A percentile compares a stretch with the other conserved stretches of the same genome.
Evolutionary conservation across 2,888 invertebrate genomes (phyloP).

Genomic region (Polyommatus icarus): DNA sequence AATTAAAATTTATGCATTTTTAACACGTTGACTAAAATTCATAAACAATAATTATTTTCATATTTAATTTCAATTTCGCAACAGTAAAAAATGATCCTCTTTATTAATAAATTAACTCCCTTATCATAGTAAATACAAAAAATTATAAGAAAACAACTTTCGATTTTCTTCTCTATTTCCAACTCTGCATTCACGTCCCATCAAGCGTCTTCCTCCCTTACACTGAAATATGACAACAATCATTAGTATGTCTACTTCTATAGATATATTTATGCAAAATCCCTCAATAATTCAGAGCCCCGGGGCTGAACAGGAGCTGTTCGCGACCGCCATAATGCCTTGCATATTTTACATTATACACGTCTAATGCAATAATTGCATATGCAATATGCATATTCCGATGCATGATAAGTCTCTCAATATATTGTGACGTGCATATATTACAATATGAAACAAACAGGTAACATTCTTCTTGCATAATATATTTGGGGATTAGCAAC

Average conservation of each 20-base stretch:
- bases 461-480: neutral
- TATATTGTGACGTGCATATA: slow-evolving; percentile 12
- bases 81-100: too few species aligned
- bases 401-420: slow-evolving; percentile 22
- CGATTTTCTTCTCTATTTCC: too few species aligned
- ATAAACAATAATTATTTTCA: too few species aligned
- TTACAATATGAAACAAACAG: neutral
- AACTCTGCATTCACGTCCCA: too few species aligned
- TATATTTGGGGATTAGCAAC: neutral
- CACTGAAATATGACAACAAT: neutral
- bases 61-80: too few species aligned
- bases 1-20: too few species aligned
- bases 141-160: too few species aligned
- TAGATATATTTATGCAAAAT: slow-evolving; percentile 28
- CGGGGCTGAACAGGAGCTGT: slow-evolving; percentile 15
- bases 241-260: slow-evolving; percentile 8
- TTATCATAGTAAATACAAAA: too few species aligned
- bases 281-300: slow-evolving; percentile 23
- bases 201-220: too few species aligned
- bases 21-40: too few species aligned
- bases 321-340: slow-evolving; percentile 17
- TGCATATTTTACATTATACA: slow-evolving; percentile 21
- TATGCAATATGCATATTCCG: slow-evolving; percentile 26
- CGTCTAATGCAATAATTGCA: slow-evolving; percentile 25
- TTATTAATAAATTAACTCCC: too few species aligned